Conservation (phyloP, 1,140 invertebrate species). For the Hylaeus volcanicus region DNA sequence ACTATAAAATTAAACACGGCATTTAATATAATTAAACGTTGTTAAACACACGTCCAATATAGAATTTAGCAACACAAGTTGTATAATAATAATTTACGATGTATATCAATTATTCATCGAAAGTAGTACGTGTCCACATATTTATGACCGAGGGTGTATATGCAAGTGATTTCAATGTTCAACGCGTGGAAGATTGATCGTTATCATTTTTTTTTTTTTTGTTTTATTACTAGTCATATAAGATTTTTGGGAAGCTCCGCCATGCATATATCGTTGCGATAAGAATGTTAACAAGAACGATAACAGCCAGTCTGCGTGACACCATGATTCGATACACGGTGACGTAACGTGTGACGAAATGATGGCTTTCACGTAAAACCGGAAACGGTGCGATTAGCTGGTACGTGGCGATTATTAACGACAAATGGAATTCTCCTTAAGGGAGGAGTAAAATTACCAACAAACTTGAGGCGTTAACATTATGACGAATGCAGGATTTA, state of each 20-base stretch:
- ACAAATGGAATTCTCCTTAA: not conserved
- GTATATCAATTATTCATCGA: no score
- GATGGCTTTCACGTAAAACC: conserved; percentile 25
- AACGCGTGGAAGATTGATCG: not conserved
- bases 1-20: no score
- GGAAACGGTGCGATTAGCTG: conserved; percentile 22
- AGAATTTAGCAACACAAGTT: no score
- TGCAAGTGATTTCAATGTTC: not conserved
- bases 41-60: no score
- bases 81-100: no score
- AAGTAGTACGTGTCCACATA: no score
- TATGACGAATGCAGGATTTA: no score
- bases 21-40: no score
- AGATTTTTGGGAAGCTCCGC: not conserved
- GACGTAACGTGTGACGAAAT: conserved; percentile 18
- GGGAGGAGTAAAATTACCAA: not conserved
- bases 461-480: no score
- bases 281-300: conserved; percentile 14
- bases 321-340: conserved; percentile 12
- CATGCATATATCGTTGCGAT: not conserved
- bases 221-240: not conserved
- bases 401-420: conserved; percentile 10
- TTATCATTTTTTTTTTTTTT: conserved; percentile 2
- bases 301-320: conserved; percentile 13
- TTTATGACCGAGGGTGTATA: no score